Base-by-base conservation (phyloP, 1,140 invertebrate genomes). In the Babylonia areolata region DNA sequence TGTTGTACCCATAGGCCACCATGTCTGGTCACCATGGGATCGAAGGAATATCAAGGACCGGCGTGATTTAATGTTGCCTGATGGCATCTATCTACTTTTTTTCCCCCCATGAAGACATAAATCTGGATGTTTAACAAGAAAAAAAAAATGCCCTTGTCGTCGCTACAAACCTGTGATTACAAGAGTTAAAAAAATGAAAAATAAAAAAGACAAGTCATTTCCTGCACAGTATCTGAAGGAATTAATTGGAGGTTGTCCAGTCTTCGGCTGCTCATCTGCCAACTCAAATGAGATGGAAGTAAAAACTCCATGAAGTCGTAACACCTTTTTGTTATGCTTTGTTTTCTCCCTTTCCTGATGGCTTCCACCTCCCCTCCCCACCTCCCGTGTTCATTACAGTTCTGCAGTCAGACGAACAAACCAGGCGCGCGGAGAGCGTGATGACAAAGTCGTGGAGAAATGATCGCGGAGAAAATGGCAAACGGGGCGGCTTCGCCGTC, bases 261-360 rank as follows among this genome's bases (percentile, higher is more conserved):
- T 64, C 58, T 64, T 23, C 23, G 42, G 17, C 28, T 17, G 58
- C 58, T 64, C 58, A 64, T 64, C 58, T 64, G 58, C 58, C 58
- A 64, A 6, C 9, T 64, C 58, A 28, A 64, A 64, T 64, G 58
- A 64, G 17, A 64, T 28, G 58, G 58, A 20, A 3, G 58, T 64
- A 64, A 64, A 64, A 64, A 64, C 58, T 64, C 58, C 58, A 64
- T 64, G 58, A 64, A 64, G 58, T 64, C 58, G 58, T 64, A 64
- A 64, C 58, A 64, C 58, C 17, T 64, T 64, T 64, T 64, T 64
- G 58, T 64, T 64, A 64, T 64, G 58, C 28, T 9, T n/a, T 64
- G 58, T 64, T 64, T 64, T 64, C 58, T 64, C 58, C 17, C 46
- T n/a, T 64, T 6, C 17, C 23, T 64, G 58, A 64, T 64, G 58